These are phyloP conservation scores for Meda fulgida DNA, from an alignment of 2,797 vertebrate genomes.

Conservation along the genomic window DNA sequence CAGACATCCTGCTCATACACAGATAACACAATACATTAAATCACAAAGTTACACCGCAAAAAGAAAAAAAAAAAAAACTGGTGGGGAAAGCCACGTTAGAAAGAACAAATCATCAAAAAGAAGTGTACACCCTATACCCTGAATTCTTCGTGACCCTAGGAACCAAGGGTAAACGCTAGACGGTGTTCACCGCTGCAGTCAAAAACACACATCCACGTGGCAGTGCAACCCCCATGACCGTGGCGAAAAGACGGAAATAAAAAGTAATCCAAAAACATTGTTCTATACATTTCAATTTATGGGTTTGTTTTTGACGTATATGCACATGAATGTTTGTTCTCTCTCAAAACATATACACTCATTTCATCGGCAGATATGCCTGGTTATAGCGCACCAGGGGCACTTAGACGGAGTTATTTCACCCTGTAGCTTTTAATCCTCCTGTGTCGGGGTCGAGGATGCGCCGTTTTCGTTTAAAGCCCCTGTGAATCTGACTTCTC, in stretches of 20 bases:
- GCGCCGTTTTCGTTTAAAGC: constrained; percentile 64
- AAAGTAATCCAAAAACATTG: constrained; percentile 71
- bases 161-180: constrained; percentile 58
- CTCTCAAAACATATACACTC: constrained; percentile 72
- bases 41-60: constrained; percentile 78
- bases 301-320: constrained; percentile 65
- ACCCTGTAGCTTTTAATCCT: constrained; percentile 64
- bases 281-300: constrained; percentile 74
- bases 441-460: constrained; percentile 59
- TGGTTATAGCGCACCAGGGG: constrained; percentile 76
- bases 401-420: constrained; percentile 67
- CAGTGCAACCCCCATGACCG: constrained; percentile 61
- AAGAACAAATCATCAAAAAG: constrained; percentile 66
- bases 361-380: constrained; percentile 76
- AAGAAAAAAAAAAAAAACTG: constrained; percentile 42
- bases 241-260: constrained; percentile 62
- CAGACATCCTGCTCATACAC: constrained; percentile 63
- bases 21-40: constrained; percentile 74
- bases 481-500: constrained; percentile 43
- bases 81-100: constrained; percentile 63
- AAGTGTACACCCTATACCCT: constrained; percentile 62
- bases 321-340: constrained; percentile 62
- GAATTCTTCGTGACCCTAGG: constrained; percentile 57
- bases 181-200: constrained; percentile 46
- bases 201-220: constrained; percentile 36